Percentiles rank a stretch among this genome's conserved stretches.
Evolutionary conservation across 1,140 invertebrate species (phyloP).

Genomic region (Drosophila asahinai): DNA sequence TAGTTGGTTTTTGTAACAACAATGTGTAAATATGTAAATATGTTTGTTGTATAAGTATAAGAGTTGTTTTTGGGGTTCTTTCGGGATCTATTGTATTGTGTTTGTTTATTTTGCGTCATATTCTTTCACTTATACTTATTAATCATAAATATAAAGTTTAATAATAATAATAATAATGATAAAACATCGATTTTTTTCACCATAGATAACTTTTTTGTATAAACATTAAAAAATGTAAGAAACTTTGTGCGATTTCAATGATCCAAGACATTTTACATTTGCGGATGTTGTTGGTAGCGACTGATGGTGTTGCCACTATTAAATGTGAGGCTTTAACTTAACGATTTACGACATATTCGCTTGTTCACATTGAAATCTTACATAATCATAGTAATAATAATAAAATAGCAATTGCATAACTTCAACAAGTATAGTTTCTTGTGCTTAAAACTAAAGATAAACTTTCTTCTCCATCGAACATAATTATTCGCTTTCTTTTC

Average conservation of each 20-base stretch:
- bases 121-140: conserved; percentile 76
- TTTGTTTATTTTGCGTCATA: conserved; percentile 80
- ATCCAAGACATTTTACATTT: conserved; percentile 11
- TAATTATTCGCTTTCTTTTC: conserved; percentile 45
- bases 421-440: conserved; percentile 68
- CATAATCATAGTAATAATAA: conserved; percentile 55
- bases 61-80: conserved; percentile 45
- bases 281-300: conserved; percentile 34
- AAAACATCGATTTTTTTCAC: conserved; percentile 61
- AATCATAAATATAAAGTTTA: conserved; percentile 81
- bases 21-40: conserved; percentile 27
- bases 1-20: conserved; percentile 18
- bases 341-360: conserved; percentile 61
- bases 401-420: conserved; percentile 71
- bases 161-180: conserved; percentile 75
- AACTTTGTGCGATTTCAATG: conserved; percentile 63
- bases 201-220: conserved; percentile 60
- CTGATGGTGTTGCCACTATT: conserved; percentile 19
- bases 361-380: conserved; percentile 62
- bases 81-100: conserved; percentile 59
- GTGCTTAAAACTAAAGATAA: conserved; percentile 77
- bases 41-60: conserved; percentile 20
- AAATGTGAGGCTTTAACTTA: conserved; percentile 20
- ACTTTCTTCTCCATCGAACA: conserved; percentile 76
- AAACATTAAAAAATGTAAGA: conserved; percentile 71